phyloP scores from a whole-genome alignment of 2,113 vertebrate genomes.

The Numenius arquata region DNA sequence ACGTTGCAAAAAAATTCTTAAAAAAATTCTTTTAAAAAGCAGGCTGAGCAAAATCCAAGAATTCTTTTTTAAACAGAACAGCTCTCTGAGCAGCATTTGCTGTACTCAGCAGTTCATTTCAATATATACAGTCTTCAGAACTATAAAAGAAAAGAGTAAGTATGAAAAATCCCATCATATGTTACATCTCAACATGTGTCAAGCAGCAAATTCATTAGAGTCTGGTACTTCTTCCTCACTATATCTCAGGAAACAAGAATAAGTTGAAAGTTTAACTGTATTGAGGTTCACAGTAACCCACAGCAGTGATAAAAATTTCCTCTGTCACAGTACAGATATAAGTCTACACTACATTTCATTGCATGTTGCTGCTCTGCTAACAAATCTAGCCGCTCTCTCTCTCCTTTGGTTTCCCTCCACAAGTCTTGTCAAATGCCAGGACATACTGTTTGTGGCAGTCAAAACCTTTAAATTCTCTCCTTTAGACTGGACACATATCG shows the following conservation, averaged over 20 bases:
- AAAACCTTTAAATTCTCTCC: not conserved
- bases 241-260: not conserved
- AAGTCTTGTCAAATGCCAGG: not conserved
- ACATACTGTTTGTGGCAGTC: not conserved
- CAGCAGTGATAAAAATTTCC: not conserved
- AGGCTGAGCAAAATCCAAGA: not conserved
- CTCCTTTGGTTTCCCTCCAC: not conserved
- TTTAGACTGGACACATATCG: not conserved
- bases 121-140: not conserved
- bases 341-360: not conserved
- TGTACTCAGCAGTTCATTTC: slow-evolving; percentile 24
- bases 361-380: not conserved
- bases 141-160: not conserved
- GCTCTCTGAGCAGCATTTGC: not conserved
- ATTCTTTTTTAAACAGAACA: not conserved
- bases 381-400: not conserved
- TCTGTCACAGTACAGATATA: not conserved
- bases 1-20: not conserved
- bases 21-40: not conserved
- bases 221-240: not conserved
- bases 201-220: not conserved
- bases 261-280: not conserved
- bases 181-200: not conserved
- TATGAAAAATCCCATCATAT: not conserved
- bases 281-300: fast-evolving